Percentiles rank a stretch among this genome's conserved stretches.
phyloP scores from a whole-genome alignment of 2,797 vertebrate genomes.

The Danio tinwini region DNA sequence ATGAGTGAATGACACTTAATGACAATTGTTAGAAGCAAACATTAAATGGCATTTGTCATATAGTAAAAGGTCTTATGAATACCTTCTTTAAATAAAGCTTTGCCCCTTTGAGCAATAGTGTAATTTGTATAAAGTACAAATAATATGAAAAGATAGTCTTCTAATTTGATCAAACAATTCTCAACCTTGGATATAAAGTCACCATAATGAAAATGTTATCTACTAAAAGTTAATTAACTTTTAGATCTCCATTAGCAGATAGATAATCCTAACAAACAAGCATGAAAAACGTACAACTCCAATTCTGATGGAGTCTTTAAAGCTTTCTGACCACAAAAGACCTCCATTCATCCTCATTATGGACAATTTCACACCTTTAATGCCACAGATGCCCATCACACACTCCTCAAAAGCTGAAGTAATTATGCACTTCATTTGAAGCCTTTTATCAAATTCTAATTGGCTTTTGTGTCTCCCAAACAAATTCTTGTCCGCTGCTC shows the following conservation, averaged over 20 bases:
- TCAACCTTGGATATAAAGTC: too few species aligned
- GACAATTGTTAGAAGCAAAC: too few species aligned
- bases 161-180: too few species aligned
- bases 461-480: slow-evolving; percentile 46
- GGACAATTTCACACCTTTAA: slow-evolving; percentile 54
- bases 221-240: not conserved
- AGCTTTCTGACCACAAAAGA: slow-evolving; percentile 29
- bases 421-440: slow-evolving; percentile 59
- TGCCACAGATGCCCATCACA: slow-evolving; percentile 41
- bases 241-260: not conserved
- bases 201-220: too few species aligned
- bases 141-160: too few species aligned
- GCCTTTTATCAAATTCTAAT: slow-evolving; percentile 51
- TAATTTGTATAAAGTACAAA: too few species aligned
- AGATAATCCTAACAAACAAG: not conserved
- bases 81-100: too few species aligned
- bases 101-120: too few species aligned
- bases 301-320: slow-evolving; percentile 8
- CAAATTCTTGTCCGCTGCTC: slow-evolving; percentile 33
- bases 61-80: too few species aligned
- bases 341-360: slow-evolving; percentile 42
- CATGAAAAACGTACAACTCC: not conserved
- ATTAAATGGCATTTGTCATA: too few species aligned
- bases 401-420: slow-evolving; percentile 50
- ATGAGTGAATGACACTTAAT: too few species aligned